A percentile compares a stretch with the other conserved stretches of the same genome.
Evolutionary conservation across 2,113 vertebrate genomes (phyloP).

Genomic region (Rousettus leschenaultii): DNA sequence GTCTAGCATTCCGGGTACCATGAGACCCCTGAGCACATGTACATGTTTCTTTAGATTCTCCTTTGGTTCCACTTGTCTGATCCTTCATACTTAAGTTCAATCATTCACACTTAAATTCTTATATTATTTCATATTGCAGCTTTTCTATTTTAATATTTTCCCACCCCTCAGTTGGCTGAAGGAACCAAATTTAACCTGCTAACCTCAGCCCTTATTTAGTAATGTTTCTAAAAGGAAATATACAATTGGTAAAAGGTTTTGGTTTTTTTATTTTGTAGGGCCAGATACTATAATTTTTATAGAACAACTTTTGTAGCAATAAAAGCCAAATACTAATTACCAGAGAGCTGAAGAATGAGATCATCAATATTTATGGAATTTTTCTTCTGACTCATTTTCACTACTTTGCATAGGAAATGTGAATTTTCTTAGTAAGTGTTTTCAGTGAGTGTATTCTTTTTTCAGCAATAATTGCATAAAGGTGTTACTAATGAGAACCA

Average conservation of each 20-base stretch:
- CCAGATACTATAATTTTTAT: slow-evolving; percentile 66
- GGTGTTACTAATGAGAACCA: slow-evolving; percentile 52
- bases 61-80: background rate
- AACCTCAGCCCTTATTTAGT: slow-evolving; percentile 21
- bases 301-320: slow-evolving; percentile 66
- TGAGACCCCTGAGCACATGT: background rate
- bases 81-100: background rate
- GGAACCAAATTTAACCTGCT: slow-evolving; percentile 27
- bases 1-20: background rate
- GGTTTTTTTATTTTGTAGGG: slow-evolving; percentile 68
- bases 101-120: background rate
- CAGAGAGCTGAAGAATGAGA: slow-evolving; percentile 60
- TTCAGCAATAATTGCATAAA: slow-evolving; percentile 58
- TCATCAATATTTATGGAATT: slow-evolving; percentile 62
- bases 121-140: background rate
- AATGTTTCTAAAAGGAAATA: slow-evolving; percentile 48
- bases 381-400: slow-evolving; percentile 64
- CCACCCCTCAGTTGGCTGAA: background rate
- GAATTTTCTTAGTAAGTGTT: slow-evolving; percentile 54
- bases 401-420: slow-evolving; percentile 56
- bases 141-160: background rate
- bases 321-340: slow-evolving; percentile 75
- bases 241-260: slow-evolving; percentile 62
- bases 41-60: background rate
- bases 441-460: slow-evolving; percentile 65